Evolutionary conservation across 2,888 invertebrate genomes (phyloP).

Genomic region (Argynnis bischoffii): DNA sequence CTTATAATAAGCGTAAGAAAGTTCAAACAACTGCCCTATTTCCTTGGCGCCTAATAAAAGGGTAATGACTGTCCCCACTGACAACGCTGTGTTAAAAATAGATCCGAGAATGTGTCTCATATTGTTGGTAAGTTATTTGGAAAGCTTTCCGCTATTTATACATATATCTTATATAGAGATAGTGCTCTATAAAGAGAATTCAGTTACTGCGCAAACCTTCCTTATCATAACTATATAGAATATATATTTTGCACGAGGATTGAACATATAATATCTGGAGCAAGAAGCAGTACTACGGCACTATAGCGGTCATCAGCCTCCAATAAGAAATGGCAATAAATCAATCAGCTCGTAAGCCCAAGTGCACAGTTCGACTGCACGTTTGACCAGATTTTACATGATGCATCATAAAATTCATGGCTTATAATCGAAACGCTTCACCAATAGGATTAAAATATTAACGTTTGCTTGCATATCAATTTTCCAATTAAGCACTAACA

Average conservation of each 20-base stretch:
- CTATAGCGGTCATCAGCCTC: not conserved
- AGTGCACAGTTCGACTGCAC: not conserved
- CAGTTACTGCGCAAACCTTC: not conserved
- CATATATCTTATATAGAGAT: too few relatives aligned
- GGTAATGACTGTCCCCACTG: constrained; percentile 36
- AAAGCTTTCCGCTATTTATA: not conserved
- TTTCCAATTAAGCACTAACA: constrained; percentile 3
- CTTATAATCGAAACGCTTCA: not conserved
- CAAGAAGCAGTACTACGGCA: too few relatives aligned
- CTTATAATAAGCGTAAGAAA: constrained; percentile 2
- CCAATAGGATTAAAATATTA: not conserved
- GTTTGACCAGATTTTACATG: constrained; percentile 8
- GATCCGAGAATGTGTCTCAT: not conserved
- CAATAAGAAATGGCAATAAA: constrained; percentile 8
- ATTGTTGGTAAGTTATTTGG: not conserved
- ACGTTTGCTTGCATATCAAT: not conserved
- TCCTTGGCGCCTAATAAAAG: constrained; percentile 18
- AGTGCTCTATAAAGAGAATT: not conserved
- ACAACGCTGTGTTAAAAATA: constrained; percentile 5
- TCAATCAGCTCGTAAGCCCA: constrained; percentile 12
- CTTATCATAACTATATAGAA: not conserved
- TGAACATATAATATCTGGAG: too few relatives aligned
- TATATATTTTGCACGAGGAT: too few relatives aligned
- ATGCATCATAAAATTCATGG: constrained; percentile 1
- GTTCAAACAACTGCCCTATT: constrained; percentile 12